Base-by-base conservation (phyloP, 2,797 vertebrate genomes). In the Luscinia luscinia region DNA sequence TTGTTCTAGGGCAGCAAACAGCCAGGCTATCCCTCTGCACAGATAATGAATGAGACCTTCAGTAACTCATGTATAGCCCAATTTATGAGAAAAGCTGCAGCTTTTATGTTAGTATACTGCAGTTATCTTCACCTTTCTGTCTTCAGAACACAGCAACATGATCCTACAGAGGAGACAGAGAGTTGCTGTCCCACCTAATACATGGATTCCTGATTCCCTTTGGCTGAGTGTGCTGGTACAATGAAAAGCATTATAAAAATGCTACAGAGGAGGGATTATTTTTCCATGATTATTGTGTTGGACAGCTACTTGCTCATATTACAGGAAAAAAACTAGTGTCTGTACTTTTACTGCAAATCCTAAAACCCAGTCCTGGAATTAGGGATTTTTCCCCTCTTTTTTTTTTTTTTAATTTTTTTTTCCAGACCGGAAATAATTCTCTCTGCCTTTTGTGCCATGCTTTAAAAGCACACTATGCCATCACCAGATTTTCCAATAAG, bases 241-340 rank as follows among this genome's bases (percentile, higher is more conserved):
- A 78, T 19, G 76, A 92, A 84, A 95, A 88, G 40, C 40, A 90
- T 36, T 61, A 66, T 75, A 87, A 91, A 95, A 93, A 69, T 52
- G 45, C n/a, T 46, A 69, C 17, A 59, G 45, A 55, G 26, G 28
- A 77, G 36, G 48, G 62, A 30, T 78, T 93, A 83, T 57, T 89
- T 89, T 79, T n/a, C 67, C 46, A 23, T 43, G 3, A 59, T 89
- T 90, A 87, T 68, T 78, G 76, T 83, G 78, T 78, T 3, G 36
- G 66, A 93, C 75, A 85, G 81, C 84, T 64, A 74, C 49, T 93
- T 91, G 46, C 68, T 87, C 68, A 91, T 61, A 85, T 87, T 95
- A 84, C 78, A 81, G 62, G 54, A 19, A 34, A 87, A 90, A 95
- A 95, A 82, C 2, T 6, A 83, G 18, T 45, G 90, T 21, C 62